These are phyloP conservation scores for Tenebrosternarchus preto DNA, from an alignment of 2,113 vertebrate species.

Conservation along the genomic window DNA sequence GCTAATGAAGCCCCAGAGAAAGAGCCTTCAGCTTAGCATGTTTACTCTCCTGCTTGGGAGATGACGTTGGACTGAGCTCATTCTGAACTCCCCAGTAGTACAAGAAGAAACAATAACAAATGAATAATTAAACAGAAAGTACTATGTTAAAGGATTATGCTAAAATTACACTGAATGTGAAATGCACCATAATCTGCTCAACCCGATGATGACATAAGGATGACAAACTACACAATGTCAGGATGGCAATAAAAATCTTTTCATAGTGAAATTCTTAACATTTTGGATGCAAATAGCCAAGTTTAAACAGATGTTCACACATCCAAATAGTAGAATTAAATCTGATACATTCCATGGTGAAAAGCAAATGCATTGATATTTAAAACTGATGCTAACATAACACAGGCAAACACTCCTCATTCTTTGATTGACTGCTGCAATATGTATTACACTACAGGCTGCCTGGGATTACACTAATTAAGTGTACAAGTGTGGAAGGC, in stretches of 20 bases:
- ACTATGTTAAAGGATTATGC: no score
- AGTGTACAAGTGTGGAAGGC: no score
- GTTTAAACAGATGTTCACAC: not conserved
- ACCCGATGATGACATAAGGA: not conserved
- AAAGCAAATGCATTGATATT: not conserved
- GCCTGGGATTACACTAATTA: not conserved
- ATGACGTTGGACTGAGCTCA: not conserved
- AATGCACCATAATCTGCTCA: constrained; percentile 1
- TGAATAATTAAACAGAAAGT: no score
- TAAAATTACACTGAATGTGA: no score
- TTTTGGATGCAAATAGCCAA: no score
- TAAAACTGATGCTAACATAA: not conserved
- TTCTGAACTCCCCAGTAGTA: constrained; percentile 12
- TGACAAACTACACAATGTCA: constrained; percentile 7
- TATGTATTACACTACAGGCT: not conserved
- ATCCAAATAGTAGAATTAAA: not conserved
- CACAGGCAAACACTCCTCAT: not conserved
- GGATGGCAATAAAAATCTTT: constrained; percentile 29
- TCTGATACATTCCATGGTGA: not conserved
- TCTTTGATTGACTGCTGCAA: not conserved
- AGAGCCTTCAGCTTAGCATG: not conserved
- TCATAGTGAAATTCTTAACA: not conserved
- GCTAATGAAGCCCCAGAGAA: constrained; percentile 50
- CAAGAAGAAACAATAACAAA: not conserved
- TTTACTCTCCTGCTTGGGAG: constrained; percentile 25